Percentiles rank a stretch among this genome's conserved stretches.
Evolutionary conservation across 2,797 vertebrate genomes (phyloP).

Genomic region (Pangasius macronema): DNA sequence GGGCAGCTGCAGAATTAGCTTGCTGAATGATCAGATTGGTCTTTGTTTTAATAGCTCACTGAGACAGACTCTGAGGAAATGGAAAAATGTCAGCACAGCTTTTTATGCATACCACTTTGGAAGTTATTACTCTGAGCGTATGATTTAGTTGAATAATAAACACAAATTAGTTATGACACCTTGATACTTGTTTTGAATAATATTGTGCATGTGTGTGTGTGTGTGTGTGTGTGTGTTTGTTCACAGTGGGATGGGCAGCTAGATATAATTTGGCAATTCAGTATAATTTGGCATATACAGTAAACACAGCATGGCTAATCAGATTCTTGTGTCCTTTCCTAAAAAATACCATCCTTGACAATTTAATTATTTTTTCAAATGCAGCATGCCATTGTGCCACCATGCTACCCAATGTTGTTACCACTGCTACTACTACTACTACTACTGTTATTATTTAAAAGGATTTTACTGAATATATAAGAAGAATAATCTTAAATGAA

Average conservation of each 20-base stretch:
- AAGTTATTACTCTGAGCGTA: background rate
- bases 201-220: background rate
- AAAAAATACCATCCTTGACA: background rate
- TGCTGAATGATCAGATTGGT: conserved; percentile 43
- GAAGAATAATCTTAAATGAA: background rate
- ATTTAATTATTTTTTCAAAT: background rate
- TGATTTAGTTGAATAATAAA: background rate
- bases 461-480: background rate
- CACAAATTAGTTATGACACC: conserved; percentile 3
- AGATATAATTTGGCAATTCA: background rate
- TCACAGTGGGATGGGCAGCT: background rate
- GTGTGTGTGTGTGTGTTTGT: background rate
- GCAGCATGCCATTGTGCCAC: background rate
- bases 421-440: too few relatives aligned
- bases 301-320: background rate
- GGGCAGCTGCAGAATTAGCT: conserved; percentile 37
- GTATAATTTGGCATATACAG: background rate
- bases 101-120: conserved; percentile 24
- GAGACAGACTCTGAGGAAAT: conserved; percentile 44
- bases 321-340: background rate
- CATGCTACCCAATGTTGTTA: background rate
- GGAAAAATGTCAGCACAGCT: conserved; percentile 34
- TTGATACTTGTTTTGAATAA: background rate
- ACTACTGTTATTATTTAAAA: background rate
- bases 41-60: conserved; percentile 37